These are phyloP conservation scores for Phalangium opilio DNA, from an alignment of 2,888 invertebrate genomes.

Conservation along the genomic window DNA sequence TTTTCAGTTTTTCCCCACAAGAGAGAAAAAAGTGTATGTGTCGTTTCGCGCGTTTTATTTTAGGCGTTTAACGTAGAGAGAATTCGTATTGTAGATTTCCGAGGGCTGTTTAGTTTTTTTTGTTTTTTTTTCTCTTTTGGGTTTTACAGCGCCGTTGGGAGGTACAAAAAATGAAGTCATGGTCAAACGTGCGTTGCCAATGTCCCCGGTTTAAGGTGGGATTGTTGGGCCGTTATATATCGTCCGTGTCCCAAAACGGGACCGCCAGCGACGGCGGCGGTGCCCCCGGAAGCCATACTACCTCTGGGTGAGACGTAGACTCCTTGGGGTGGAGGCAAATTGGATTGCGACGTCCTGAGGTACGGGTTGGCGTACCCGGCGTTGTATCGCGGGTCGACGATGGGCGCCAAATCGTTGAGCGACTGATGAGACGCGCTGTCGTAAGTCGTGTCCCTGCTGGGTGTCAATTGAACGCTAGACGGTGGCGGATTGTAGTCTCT, in stretches of 20 bases:
- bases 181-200: conserved; percentile 17
- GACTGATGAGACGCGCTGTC: conserved; percentile 15
- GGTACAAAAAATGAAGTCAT: no score
- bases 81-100: no score
- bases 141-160: no score
- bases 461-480: conserved; percentile 26
- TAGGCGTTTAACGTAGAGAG: no score
- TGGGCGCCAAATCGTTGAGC: conserved; percentile 11
- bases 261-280: conserved; percentile 11
- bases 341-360: conserved; percentile 48
- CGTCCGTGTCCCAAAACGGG: conserved; percentile 5
- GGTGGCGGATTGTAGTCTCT: conserved; percentile 74
- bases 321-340: conserved; percentile 18
- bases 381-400: conserved; percentile 67
- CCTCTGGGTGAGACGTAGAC: conserved; percentile 17
- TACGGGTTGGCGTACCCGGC: conserved; percentile 76
- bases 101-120: no score
- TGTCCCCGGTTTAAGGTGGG: conserved; percentile 16
- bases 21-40: no score
- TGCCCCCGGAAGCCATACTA: conserved; percentile 8
- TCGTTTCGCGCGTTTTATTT: no score
- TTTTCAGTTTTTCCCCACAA: no score
- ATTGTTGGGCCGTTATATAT: conserved; percentile 16
- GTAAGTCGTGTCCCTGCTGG: not conserved
- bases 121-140: no score